Evolutionary conservation across 2,888 invertebrate genomes (phyloP).

Genomic region (Drosophila pseudotalamancana): DNA sequence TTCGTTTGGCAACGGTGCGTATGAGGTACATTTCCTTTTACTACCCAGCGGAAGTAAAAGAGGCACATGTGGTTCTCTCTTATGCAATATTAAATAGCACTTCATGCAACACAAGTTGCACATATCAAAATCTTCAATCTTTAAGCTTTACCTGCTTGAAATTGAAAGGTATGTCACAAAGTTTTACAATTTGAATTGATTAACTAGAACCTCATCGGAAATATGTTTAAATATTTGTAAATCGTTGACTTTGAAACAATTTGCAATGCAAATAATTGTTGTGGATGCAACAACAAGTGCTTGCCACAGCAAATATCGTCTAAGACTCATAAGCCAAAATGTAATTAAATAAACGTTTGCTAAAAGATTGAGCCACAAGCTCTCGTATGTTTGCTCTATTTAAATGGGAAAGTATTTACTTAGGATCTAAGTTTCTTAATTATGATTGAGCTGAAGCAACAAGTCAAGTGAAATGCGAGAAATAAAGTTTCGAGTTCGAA

Average conservation of each 20-base stretch:
- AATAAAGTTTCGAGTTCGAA: conserved; percentile 4
- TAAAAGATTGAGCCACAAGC: background rate
- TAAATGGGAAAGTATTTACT: background rate
- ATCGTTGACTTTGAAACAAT: too few relatives aligned
- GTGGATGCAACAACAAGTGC: too few relatives aligned
- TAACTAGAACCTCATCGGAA: too few relatives aligned
- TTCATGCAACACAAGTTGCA: background rate
- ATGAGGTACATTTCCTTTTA: conserved; percentile 35
- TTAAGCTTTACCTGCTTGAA: background rate
- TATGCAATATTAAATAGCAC: background rate
- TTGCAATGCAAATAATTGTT: background rate
- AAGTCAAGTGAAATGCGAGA: conserved; percentile 41
- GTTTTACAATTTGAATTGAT: too few relatives aligned
- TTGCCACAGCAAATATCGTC: background rate
- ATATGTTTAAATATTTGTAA: too few relatives aligned
- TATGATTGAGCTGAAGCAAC: conserved; percentile 46
- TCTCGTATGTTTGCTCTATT: background rate
- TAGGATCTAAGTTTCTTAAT: conserved; percentile 35
- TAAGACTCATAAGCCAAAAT: background rate
- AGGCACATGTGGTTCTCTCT: background rate
- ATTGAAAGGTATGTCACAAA: too few relatives aligned
- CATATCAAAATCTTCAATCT: background rate
- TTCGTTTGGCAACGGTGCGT: conserved; percentile 22
- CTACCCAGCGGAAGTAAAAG: background rate
- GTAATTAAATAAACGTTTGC: conserved; percentile 6